Conservation (phyloP, 2,888 invertebrate genomes). For the Lampropteryx suffumata region DNA sequence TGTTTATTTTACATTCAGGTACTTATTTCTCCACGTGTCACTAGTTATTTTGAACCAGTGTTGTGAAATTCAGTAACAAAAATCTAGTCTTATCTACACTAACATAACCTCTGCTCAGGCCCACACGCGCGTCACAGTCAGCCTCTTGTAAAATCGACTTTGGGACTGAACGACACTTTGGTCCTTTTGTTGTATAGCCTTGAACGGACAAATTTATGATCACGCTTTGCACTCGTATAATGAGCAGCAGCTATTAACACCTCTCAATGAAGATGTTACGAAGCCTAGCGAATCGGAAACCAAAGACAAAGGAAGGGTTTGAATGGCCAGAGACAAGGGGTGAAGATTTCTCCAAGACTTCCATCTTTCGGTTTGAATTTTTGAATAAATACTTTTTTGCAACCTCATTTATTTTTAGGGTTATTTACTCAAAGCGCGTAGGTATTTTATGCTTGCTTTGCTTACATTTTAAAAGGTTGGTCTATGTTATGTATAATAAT, state of each 20-base stretch:
- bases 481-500: too few species aligned
- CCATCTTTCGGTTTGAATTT: too few species aligned
- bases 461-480: too few species aligned
- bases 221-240: constrained; percentile 60
- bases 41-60: too few species aligned
- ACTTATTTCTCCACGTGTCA: too few species aligned
- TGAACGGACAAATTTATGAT: constrained; percentile 77
- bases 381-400: too few species aligned
- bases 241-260: constrained; percentile 78
- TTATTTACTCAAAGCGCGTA: too few species aligned
- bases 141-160: constrained; percentile 80
- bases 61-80: too few species aligned
- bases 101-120: constrained; percentile 43
- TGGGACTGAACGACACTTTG: constrained; percentile 70
- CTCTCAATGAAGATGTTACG: constrained; percentile 71
- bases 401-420: too few species aligned
- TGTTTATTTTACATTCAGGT: too few species aligned
- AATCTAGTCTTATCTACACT: constrained; percentile 46
- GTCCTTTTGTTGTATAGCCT: constrained; percentile 74
- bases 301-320: constrained; percentile 22
- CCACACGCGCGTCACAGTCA: constrained; percentile 77
- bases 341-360: not conserved
- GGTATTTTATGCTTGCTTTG: too few species aligned
- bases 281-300: constrained; percentile 15
- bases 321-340: constrained; percentile 21